Percentiles rank a stretch among this genome's conserved stretches.
phyloP scores from a whole-genome alignment of 2,797 vertebrate species.

The Emydoidea blandingii region DNA sequence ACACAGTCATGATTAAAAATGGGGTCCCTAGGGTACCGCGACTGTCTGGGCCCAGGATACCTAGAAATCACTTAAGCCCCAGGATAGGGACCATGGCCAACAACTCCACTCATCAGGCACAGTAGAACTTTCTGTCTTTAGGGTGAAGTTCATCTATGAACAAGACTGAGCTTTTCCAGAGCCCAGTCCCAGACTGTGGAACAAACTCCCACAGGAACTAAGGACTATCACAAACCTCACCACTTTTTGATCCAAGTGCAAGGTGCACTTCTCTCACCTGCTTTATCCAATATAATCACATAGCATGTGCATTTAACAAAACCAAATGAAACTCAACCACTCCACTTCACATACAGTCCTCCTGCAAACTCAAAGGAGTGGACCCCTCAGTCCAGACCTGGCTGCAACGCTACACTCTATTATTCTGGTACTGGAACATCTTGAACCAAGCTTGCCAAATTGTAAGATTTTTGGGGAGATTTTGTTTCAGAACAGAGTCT shows the following conservation, averaged over 20 bases:
- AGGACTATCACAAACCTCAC: background rate
- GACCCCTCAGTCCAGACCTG: background rate
- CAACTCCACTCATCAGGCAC: background rate
- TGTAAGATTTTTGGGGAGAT: background rate
- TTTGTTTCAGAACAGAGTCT: accelerated
- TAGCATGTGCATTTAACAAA: background rate
- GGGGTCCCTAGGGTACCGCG: background rate
- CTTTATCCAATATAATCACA: background rate
- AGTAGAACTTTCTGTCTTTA: background rate
- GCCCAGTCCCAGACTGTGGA: background rate
- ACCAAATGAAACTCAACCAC: background rate
- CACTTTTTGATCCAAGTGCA: background rate
- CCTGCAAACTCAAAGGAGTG: background rate
- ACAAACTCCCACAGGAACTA: background rate
- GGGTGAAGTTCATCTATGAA: accelerated
- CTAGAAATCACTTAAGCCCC: background rate
- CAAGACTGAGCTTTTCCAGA: background rate
- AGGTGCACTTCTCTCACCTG: background rate
- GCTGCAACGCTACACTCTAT: background rate
- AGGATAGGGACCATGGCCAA: background rate
- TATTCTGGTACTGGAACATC: background rate
- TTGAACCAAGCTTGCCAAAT: background rate
- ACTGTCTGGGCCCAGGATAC: background rate
- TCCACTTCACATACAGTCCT: background rate
- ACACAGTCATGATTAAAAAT: background rate